These are phyloP conservation scores for Camelus dromedarius DNA, from an alignment of 2,113 vertebrate genomes.

Conservation along the genomic window DNA sequence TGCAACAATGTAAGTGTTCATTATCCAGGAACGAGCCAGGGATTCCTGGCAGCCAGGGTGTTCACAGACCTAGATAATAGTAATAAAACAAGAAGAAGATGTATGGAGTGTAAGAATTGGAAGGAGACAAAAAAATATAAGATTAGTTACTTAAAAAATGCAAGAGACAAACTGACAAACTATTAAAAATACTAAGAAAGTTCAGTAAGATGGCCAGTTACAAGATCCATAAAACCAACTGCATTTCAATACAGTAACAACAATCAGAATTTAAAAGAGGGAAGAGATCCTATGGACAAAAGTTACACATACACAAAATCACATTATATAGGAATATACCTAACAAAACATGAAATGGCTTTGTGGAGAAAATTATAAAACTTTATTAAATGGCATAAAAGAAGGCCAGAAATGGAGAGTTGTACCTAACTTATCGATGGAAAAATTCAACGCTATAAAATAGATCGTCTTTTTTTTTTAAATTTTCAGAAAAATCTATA, in stretches of 20 bases:
- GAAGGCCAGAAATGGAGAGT: background rate
- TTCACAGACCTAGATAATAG: background rate
- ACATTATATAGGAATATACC: background rate
- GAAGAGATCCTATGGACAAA: background rate
- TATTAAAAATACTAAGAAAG: background rate
- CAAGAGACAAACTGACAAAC: background rate
- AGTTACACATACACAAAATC: background rate
- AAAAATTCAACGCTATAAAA: background rate
- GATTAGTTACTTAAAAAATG: background rate
- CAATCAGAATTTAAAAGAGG: background rate
- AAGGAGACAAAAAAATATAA: background rate
- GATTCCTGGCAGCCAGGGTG: background rate
- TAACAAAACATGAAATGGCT: background rate
- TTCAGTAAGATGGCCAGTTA: background rate
- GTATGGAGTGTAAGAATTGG: background rate
- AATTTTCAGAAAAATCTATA: background rate
- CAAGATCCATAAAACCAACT: background rate
- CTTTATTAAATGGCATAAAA: conserved; percentile 12
- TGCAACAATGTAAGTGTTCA: background rate
- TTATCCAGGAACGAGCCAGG: background rate
- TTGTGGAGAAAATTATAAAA: background rate
- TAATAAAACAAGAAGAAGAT: background rate
- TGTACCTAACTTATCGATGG: background rate
- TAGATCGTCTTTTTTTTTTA: background rate
- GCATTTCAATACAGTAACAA: background rate